Conservation (phyloP, 2,113 vertebrate genomes). For the Zosterops hypoxanthus region DNA sequence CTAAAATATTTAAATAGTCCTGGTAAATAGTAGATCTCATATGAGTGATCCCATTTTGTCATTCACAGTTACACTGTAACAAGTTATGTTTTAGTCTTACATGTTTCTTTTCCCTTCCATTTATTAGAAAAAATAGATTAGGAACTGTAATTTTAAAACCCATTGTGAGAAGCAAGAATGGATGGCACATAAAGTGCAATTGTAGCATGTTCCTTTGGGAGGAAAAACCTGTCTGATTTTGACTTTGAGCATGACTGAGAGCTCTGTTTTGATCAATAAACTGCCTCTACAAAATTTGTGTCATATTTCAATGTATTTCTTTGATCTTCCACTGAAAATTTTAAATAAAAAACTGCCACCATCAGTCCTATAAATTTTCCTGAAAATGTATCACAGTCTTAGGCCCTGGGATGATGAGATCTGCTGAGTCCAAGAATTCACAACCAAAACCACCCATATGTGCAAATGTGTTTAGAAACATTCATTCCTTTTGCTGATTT, state of each 20-base stretch:
- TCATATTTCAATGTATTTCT: neutral
- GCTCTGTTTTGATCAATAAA: neutral
- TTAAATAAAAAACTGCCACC: neutral
- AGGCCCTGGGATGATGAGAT: neutral
- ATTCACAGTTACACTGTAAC: neutral
- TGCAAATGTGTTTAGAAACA: neutral
- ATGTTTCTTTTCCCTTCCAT: neutral
- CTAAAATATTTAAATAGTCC: neutral
- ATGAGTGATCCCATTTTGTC: neutral
- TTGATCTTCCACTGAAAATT: neutral
- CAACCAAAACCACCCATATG: neutral
- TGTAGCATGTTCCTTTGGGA: neutral
- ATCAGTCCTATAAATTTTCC: neutral
- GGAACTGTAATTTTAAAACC: neutral
- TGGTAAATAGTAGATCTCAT: neutral
- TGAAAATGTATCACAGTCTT: neutral
- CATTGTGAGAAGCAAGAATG: neutral
- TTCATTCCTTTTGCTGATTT: neutral
- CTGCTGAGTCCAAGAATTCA: neutral
- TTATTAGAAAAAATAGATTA: neutral
- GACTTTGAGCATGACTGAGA: neutral
- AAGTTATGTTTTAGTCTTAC: neutral
- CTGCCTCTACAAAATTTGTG: neutral
- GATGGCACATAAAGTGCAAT: accelerated
- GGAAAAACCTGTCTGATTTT: neutral